Evolutionary conservation across 2,888 invertebrate species (phyloP).

Genomic region (Drosophila multiciliata): DNA sequence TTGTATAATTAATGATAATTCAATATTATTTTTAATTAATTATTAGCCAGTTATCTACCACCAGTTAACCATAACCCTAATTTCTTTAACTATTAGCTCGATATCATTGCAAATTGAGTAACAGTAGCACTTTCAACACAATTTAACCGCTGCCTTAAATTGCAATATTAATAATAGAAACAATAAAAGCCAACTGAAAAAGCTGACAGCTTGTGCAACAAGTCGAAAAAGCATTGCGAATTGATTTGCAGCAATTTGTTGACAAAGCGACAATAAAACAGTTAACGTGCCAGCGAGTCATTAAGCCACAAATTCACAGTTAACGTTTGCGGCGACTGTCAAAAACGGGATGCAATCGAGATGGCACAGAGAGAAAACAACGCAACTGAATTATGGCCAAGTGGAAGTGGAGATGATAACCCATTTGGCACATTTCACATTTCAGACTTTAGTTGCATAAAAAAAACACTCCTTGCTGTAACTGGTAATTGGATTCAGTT

Average conservation of each 20-base stretch:
- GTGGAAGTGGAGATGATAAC: background rate
- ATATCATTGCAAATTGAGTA: background rate
- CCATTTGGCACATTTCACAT: background rate
- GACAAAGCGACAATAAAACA: constrained; percentile 40
- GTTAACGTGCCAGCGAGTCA: constrained; percentile 61
- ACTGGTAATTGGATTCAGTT: background rate
- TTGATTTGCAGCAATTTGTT: constrained; percentile 65
- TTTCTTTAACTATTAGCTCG: background rate
- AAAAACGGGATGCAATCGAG: constrained; percentile 1
- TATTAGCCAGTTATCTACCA: background rate
- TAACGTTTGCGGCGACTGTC: constrained; percentile 59
- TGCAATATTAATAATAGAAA: constrained; percentile 16
- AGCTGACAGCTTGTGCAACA: constrained; percentile 54
- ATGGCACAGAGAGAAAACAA: background rate
- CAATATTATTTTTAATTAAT: background rate
- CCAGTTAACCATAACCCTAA: background rate
- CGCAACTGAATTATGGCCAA: background rate
- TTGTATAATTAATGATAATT: too few species aligned
- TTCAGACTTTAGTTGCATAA: background rate
- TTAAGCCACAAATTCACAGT: constrained; percentile 56
- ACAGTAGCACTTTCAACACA: constrained; percentile 27
- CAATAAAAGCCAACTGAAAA: background rate
- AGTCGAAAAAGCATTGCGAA: constrained; percentile 63
- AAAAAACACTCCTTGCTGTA: background rate
- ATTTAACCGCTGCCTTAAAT: constrained; percentile 32